Evolutionary conservation across 2,113 vertebrate genomes (phyloP).

Genomic region (Pachyramphus minor): DNA sequence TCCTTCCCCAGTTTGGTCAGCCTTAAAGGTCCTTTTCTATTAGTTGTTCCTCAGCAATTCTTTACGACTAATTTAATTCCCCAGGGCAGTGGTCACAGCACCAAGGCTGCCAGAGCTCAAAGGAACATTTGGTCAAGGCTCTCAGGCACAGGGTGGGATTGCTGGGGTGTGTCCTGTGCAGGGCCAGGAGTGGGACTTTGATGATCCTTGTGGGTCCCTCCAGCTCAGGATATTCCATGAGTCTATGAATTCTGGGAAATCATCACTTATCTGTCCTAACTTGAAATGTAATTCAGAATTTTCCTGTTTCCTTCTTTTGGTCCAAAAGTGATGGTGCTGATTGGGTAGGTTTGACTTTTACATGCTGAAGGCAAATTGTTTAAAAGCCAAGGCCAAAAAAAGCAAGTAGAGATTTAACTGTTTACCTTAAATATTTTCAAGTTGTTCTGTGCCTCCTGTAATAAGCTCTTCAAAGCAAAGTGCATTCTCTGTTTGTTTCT

Average conservation of each 20-base stretch:
- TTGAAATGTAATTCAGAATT: neutral
- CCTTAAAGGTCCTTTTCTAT: neutral
- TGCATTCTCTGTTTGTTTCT: conserved; percentile 97
- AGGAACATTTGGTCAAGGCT: neutral
- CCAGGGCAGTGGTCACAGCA: neutral
- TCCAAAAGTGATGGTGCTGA: neutral
- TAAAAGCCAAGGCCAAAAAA: neutral
- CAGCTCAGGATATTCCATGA: neutral
- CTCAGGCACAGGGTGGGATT: neutral
- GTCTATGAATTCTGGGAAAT: neutral
- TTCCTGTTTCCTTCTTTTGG: neutral
- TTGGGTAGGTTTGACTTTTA: neutral
- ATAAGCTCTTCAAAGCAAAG: conserved; percentile 91
- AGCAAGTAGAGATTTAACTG: neutral
- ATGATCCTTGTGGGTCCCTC: neutral
- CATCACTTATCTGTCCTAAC: neutral
- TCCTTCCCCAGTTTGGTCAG: neutral
- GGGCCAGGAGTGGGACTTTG: neutral
- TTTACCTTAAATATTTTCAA: conserved; percentile 97
- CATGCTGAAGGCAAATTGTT: neutral
- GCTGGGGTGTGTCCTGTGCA: neutral
- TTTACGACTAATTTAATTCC: neutral
- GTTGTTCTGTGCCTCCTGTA: conserved; percentile 98
- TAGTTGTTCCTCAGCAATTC: neutral
- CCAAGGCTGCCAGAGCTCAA: neutral